phyloP scores from a whole-genome alignment of 2,113 vertebrate species.

The Albula glossodonta region DNA sequence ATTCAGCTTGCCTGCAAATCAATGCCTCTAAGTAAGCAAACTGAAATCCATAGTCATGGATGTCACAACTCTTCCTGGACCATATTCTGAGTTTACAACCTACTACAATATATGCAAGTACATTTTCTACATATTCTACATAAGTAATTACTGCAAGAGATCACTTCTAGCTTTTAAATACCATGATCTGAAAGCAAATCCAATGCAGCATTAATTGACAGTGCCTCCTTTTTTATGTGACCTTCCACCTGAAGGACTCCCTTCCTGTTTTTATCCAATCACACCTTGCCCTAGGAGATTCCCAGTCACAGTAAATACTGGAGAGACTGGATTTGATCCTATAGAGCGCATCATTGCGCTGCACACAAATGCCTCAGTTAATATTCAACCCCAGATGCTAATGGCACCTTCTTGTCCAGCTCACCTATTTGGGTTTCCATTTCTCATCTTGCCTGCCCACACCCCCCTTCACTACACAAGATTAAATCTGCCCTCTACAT shows the following conservation, averaged over 20 bases:
- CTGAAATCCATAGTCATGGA: background rate
- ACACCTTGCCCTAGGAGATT: background rate
- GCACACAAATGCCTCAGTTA: no score
- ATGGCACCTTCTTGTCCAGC: background rate
- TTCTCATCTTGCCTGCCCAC: background rate
- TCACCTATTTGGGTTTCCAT: background rate
- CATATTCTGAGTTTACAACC: no score
- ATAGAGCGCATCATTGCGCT: no score
- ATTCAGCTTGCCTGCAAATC: background rate
- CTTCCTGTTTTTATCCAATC: background rate
- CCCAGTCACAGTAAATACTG: background rate
- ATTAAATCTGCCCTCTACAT: background rate
- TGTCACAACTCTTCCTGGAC: no score
- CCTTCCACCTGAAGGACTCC: no score
- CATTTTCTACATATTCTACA: no score
- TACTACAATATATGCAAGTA: no score
- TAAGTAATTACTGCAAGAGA: no score
- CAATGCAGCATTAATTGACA: constrained; percentile 42
- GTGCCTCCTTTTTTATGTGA: constrained; percentile 39
- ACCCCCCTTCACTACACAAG: background rate
- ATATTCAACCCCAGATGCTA: background rate
- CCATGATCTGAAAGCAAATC: background rate
- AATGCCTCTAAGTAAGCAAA: background rate
- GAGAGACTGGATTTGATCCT: no score
- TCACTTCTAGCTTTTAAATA: background rate